phyloP scores from a whole-genome alignment of 1,140 invertebrate genomes.

The Micrasema minimum region DNA sequence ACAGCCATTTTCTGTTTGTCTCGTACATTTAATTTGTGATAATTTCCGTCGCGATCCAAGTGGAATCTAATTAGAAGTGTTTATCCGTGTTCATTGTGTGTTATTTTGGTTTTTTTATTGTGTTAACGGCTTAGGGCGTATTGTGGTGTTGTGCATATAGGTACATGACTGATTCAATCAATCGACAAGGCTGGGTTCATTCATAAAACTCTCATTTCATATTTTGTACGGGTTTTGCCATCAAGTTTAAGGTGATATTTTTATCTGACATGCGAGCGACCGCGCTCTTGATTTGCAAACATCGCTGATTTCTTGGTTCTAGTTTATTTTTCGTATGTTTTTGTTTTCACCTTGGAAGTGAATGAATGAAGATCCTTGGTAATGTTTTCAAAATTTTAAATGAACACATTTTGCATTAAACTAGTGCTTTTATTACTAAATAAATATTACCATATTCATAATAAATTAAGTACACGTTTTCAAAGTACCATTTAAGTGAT shows the following conservation, averaged over 20 bases:
- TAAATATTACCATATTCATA: too few species aligned
- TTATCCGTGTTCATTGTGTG: conserved; percentile 4
- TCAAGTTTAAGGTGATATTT: conserved; percentile 1
- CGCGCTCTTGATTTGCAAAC: too few species aligned
- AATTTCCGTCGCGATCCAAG: conserved; percentile 49
- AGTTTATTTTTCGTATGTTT: conserved; percentile 2
- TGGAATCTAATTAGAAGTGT: conserved; percentile 37
- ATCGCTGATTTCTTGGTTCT: not conserved
- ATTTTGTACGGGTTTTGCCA: conserved; percentile 31
- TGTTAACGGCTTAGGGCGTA: conserved; percentile 14
- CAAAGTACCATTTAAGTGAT: too few species aligned
- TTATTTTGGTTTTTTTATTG: conserved; percentile 3
- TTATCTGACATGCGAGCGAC: not conserved
- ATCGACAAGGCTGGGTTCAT: conserved; percentile 66
- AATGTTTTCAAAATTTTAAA: conserved; percentile 5
- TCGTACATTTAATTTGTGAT: conserved; percentile 56
- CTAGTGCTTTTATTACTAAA: too few species aligned
- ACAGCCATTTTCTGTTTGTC: conserved; percentile 62
- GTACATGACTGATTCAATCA: conserved; percentile 55
- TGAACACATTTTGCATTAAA: too few species aligned
- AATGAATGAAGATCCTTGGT: not conserved
- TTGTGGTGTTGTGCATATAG: conserved; percentile 41
- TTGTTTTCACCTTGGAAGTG: not conserved
- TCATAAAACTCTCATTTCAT: conserved; percentile 56
- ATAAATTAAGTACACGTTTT: too few species aligned